Evolutionary conservation across 2,888 invertebrate genomes (phyloP).

Genomic region (Heliconius ethilla): DNA sequence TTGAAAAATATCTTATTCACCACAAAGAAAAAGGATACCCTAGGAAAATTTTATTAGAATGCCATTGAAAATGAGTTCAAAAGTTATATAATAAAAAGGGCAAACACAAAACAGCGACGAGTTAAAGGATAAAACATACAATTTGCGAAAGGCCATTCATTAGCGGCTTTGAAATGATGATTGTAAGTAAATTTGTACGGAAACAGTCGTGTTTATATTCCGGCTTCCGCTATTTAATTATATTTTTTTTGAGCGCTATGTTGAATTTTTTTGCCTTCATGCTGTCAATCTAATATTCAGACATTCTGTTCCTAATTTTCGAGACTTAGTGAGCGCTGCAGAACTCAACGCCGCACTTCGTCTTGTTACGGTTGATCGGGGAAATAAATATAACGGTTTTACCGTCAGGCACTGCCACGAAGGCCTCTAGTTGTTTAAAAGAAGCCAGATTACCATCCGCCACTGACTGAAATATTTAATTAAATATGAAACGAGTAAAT

Average conservation of each 20-base stretch:
- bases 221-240: conserved; percentile 36
- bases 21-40: neutral
- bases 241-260: neutral
- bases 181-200: conserved; percentile 39
- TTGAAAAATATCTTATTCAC: neutral
- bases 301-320: too few species aligned
- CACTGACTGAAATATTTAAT: too few species aligned
- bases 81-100: conserved; percentile 13
- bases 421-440: too few species aligned
- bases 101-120: conserved; percentile 15
- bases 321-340: too few species aligned
- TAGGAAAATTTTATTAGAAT: neutral
- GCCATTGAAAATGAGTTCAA: neutral
- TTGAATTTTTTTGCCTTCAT: neutral
- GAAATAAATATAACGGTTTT: neutral
- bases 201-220: conserved; percentile 37
- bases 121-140: conserved; percentile 27
- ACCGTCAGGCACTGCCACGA: too few species aligned
- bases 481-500: too few species aligned
- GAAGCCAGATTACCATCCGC: too few species aligned
- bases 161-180: conserved; percentile 38
- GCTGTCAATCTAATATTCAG: too few species aligned
- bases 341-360: neutral
- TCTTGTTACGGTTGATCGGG: neutral
- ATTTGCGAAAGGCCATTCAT: conserved; percentile 30